A percentile compares a stretch with the other conserved stretches of the same genome.
phyloP scores from a whole-genome alignment of 1,140 invertebrate species.

The Bombyx mandarina region DNA sequence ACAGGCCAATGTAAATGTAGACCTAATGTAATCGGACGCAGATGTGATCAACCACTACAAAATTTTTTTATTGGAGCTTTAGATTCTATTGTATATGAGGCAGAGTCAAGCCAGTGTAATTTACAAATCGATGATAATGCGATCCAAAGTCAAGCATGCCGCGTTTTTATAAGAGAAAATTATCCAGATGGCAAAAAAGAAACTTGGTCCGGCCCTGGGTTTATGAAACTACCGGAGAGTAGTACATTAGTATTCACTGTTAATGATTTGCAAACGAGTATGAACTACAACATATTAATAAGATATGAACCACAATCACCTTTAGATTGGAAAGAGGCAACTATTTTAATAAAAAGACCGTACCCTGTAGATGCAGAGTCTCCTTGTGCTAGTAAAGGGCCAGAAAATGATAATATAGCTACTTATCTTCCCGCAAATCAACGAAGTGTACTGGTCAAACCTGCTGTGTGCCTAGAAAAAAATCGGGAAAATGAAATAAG shows the following conservation, averaged over 20 bases:
- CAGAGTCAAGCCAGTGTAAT: slow-evolving; percentile 77
- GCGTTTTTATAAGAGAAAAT: slow-evolving; percentile 88
- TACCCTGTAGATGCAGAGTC: slow-evolving; percentile 84
- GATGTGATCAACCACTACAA: slow-evolving; percentile 89
- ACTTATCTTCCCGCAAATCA: slow-evolving; percentile 75
- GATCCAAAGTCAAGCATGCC: slow-evolving; percentile 79
- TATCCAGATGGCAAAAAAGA: slow-evolving; percentile 80
- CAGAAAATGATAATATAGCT: slow-evolving; percentile 79
- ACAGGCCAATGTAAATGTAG: slow-evolving; percentile 94
- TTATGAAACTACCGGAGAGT: slow-evolving; percentile 88
- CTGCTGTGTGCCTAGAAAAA: slow-evolving; percentile 90
- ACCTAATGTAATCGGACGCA: slow-evolving; percentile 85
- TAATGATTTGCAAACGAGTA: slow-evolving; percentile 84
- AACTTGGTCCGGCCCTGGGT: slow-evolving; percentile 95
- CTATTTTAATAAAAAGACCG: slow-evolving; percentile 84
- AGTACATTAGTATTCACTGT: slow-evolving; percentile 88
- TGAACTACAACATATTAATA: slow-evolving; percentile 94
- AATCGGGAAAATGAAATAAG: slow-evolving; percentile 89
- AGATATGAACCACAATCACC: slow-evolving; percentile 87
- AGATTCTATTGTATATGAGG: slow-evolving; percentile 91
- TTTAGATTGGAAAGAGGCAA: slow-evolving; percentile 88
- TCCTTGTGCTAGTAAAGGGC: slow-evolving; percentile 84
- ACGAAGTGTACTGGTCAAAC: slow-evolving; percentile 80
- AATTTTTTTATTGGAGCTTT: slow-evolving; percentile 90
- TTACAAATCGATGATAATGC: slow-evolving; percentile 64